A percentile compares a stretch with the other conserved stretches of the same genome.
phyloP scores from a whole-genome alignment of 2,888 invertebrate species.

The Oxycera nigricornis region DNA sequence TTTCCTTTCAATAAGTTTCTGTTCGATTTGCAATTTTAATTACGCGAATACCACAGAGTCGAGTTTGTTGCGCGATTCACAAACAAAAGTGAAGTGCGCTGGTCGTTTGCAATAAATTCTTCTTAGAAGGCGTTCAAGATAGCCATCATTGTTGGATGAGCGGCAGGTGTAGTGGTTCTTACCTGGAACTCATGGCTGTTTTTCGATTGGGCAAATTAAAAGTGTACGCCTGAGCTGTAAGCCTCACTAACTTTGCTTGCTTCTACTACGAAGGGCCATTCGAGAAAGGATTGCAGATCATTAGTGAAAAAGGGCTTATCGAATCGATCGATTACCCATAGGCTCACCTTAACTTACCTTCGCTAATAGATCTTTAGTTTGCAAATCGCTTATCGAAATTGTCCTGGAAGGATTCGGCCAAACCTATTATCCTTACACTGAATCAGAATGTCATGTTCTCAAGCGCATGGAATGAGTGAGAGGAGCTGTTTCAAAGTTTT shows the following conservation, averaged over 20 bases:
- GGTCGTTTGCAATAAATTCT: not conserved
- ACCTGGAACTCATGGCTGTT: no score
- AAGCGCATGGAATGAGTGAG: not conserved
- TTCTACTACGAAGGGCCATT: no score
- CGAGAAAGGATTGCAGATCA: not conserved
- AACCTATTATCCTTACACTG: no score
- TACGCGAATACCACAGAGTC: not conserved
- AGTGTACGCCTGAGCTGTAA: no score
- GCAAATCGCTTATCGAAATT: not conserved
- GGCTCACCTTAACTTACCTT: not conserved
- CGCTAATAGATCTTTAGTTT: not conserved
- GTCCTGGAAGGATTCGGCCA: not conserved
- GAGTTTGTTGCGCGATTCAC: not conserved
- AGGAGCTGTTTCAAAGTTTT: not conserved
- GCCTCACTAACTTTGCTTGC: no score
- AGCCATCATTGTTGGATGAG: not conserved
- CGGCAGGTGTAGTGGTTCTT: not conserved
- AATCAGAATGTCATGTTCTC: no score
- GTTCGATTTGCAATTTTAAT: slow-evolving; percentile 30
- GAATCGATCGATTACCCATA: not conserved
- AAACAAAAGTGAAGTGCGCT: not conserved
- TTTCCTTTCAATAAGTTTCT: slow-evolving; percentile 24
- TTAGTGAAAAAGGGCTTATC: not conserved
- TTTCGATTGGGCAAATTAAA: no score
- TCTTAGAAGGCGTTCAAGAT: not conserved